phyloP scores from a whole-genome alignment of 1,140 invertebrate genomes.

The Nylanderia fulva region DNA sequence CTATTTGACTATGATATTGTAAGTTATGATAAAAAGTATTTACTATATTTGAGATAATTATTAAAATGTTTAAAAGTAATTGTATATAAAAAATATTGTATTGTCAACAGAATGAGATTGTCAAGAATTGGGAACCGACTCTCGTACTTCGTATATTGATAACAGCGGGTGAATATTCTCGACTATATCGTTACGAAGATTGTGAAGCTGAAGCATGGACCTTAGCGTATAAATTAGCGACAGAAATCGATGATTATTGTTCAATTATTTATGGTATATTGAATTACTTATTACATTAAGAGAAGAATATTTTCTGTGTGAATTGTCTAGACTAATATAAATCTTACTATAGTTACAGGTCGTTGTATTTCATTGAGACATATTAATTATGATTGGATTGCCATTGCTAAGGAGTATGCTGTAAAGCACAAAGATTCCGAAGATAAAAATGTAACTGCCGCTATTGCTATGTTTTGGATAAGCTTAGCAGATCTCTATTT shows the following conservation, averaged over 20 bases:
- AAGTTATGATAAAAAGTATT: constrained; percentile 55
- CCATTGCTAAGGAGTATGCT: constrained; percentile 67
- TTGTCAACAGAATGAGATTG: constrained; percentile 64
- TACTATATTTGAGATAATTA: neutral
- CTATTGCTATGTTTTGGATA: constrained; percentile 77
- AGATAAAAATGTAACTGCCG: constrained; percentile 61
- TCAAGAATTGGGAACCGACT: constrained; percentile 66
- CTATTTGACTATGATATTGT: constrained; percentile 72
- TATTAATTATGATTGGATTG: constrained; percentile 79
- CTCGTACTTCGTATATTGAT: constrained; percentile 72
- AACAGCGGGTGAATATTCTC: constrained; percentile 77
- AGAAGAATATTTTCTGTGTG: neutral
- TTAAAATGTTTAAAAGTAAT: neutral
- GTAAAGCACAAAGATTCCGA: constrained; percentile 64
- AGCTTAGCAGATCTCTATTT: constrained; percentile 82
- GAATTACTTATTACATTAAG: neutral
- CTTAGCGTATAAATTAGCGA: constrained; percentile 74
- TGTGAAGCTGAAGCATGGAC: constrained; percentile 76
- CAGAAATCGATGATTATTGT: constrained; percentile 65
- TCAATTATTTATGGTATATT: constrained; percentile 75
- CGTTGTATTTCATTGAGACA: constrained; percentile 77
- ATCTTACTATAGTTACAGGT: constrained; percentile 74
- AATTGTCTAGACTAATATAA: constrained; percentile 1
- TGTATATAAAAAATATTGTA: constrained; percentile 23
- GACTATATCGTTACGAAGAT: constrained; percentile 74